Conservation (phyloP, 2,888 invertebrate genomes). For the Diachrysia chrysitis region DNA sequence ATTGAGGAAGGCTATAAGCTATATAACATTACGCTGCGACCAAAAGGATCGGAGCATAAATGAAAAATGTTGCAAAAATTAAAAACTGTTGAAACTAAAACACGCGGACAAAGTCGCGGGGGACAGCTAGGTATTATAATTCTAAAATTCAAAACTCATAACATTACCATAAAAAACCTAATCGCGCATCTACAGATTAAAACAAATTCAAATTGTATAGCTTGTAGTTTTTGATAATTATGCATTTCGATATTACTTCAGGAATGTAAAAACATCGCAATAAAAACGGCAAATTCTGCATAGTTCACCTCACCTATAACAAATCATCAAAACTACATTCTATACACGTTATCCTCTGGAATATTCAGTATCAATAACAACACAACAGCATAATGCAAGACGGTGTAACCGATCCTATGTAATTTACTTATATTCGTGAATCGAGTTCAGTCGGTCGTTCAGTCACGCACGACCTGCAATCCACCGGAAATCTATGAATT, state of each 20-base stretch:
- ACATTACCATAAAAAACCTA: no score
- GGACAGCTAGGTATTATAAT: no score
- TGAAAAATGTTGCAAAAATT: no score
- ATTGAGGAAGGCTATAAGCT: no score
- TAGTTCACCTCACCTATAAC: background rate
- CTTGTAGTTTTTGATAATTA: no score
- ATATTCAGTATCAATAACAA: background rate
- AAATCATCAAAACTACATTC: background rate
- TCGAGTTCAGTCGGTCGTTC: conserved; percentile 56
- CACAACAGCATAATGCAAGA: conserved; percentile 20
- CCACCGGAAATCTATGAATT: conserved; percentile 75
- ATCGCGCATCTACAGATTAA: no score
- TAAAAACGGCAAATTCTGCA: background rate
- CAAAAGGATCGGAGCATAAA: no score
- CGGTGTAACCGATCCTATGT: conserved; percentile 37
- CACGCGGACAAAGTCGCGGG: no score
- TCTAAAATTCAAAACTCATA: no score
- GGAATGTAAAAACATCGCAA: background rate
- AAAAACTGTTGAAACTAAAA: no score
- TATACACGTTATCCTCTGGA: background rate
- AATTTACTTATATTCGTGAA: conserved; percentile 53
- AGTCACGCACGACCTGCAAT: conserved; percentile 73
- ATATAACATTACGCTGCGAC: no score
- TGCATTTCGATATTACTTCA: background rate
- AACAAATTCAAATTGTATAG: no score